phyloP scores from a whole-genome alignment of 1,140 invertebrate species.

The Thalassaphorura encarpata region DNA sequence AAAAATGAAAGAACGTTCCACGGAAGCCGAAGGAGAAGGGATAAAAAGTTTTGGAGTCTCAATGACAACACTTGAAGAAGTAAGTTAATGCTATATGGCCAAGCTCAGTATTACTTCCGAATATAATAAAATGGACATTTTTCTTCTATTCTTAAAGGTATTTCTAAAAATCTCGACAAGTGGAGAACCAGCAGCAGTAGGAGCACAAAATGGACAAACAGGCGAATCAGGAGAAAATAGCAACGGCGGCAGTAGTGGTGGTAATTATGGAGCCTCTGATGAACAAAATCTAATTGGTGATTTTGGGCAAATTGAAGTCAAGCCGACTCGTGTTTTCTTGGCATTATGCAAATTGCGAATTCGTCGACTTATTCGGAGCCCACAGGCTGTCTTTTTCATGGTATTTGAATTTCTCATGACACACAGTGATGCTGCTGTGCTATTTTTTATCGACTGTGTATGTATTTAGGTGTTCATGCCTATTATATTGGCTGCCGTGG shows the following conservation, averaged over 20 bases:
- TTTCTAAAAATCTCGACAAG: conserved; percentile 63
- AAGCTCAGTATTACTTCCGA: too few species aligned
- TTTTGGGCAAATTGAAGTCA: background rate
- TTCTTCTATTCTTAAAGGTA: conserved; percentile 38
- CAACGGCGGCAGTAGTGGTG: too few species aligned
- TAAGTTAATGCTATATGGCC: conserved; percentile 34
- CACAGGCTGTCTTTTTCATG: conserved; percentile 49
- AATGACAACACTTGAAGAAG: conserved; percentile 88
- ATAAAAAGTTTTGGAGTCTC: conserved; percentile 82
- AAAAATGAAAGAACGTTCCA: conserved; percentile 62
- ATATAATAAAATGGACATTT: too few species aligned
- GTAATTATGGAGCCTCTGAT: too few species aligned
- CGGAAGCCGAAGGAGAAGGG: conserved; percentile 51
- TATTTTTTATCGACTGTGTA: too few species aligned
- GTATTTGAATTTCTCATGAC: too few species aligned
- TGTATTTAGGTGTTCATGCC: too few species aligned
- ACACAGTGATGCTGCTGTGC: too few species aligned
- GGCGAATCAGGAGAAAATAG: too few species aligned
- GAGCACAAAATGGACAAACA: too few species aligned
- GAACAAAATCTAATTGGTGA: conserved; percentile 13
- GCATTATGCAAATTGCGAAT: conserved; percentile 40
- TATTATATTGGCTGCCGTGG: conserved; percentile 53
- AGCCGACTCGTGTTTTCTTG: background rate
- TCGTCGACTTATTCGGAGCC: conserved; percentile 46
- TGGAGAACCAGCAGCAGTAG: too few species aligned